Base-by-base conservation (phyloP, 2,888 invertebrate genomes). In the Meteorus cinctellus region DNA sequence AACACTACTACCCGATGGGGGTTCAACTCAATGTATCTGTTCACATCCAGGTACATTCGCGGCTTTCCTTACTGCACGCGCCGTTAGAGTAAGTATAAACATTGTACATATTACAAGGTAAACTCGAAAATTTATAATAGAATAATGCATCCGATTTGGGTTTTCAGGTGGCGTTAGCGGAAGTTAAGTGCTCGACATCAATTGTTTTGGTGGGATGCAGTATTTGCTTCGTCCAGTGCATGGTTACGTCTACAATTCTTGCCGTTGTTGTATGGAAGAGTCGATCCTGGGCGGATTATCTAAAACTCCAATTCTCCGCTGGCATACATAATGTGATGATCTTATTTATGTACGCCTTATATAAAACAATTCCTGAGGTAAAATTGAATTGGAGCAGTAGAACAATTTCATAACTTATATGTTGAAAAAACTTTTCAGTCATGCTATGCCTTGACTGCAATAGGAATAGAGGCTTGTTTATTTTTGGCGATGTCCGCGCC, bases 281-380 rank as follows among this genome's bases (percentile, higher is more conserved):
- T 80, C 90, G 90, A 59, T 91, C 91, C 76, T 93, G 93, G 85
- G 88, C 93, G 55, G 92, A 93, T 79, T 93, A 93, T 87, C 90
- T 94, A 68, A 94, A 94, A 89, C 90, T 94, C 82, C 94, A 94
- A 86, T 94, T 93, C 85, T 93, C 94, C 83, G 91, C 93, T 1
- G 93, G 94, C 16, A 90, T 95, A 74, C 92, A 94, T 55, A 94
- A 94, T 84, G 93, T 94, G 68, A 95, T 95, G 92, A 91, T 93
- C 5, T 93, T 89, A 63, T 91, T 91, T 79, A 88, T 90, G 73
- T 91, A 90, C 75, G 90, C 91, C 24, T 85, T 88, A 31, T 84
- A 88, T 75, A 85, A 81, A 62, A 81, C 88, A 74, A 81, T 89
- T n/a, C 84, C 89, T 6, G 87, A 90, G 85, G 90, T 90, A 85